These are phyloP conservation scores for Bibio marci DNA, from an alignment of 2,888 invertebrate species.

Conservation along the genomic window DNA sequence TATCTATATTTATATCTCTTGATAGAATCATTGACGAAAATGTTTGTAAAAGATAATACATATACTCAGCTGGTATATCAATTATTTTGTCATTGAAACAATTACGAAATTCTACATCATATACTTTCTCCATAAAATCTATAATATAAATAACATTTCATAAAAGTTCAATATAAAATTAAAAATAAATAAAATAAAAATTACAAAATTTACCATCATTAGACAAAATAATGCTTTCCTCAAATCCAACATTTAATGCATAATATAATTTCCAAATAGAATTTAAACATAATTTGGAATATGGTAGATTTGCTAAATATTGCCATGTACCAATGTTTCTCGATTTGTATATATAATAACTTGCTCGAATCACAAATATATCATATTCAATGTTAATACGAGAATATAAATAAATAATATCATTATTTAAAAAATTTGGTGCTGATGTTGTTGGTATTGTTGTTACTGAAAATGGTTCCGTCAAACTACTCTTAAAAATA, in stretches of 20 bases:
- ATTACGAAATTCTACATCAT: conserved; percentile 30
- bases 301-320: conserved; percentile 61
- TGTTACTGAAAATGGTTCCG: too few species aligned
- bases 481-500: conserved; percentile 22
- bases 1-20: conserved; percentile 35
- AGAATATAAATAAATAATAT: conserved; percentile 28
- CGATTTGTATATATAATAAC: conserved; percentile 49
- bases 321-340: conserved; percentile 64
- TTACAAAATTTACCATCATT: conserved; percentile 6
- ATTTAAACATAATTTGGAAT: conserved; percentile 36
- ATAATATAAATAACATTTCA: too few species aligned
- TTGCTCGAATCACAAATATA: conserved; percentile 49
- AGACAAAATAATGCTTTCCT: conserved; percentile 16
- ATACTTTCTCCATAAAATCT: conserved; percentile 33
- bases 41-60: conserved; percentile 58
- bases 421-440: conserved; percentile 13
- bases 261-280: conserved; percentile 50
- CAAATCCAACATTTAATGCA: conserved; percentile 39
- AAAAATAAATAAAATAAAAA: too few species aligned
- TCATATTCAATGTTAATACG: conserved; percentile 56
- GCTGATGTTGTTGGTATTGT: too few species aligned
- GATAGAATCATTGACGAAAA: conserved; percentile 65
- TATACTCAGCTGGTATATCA: conserved; percentile 49
- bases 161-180: too few species aligned
- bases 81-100: conserved; percentile 47